Evolutionary conservation across 92 coral and sea anemone genomes (phyloP).

Genomic region (Umimayanthus kanabou): DNA sequence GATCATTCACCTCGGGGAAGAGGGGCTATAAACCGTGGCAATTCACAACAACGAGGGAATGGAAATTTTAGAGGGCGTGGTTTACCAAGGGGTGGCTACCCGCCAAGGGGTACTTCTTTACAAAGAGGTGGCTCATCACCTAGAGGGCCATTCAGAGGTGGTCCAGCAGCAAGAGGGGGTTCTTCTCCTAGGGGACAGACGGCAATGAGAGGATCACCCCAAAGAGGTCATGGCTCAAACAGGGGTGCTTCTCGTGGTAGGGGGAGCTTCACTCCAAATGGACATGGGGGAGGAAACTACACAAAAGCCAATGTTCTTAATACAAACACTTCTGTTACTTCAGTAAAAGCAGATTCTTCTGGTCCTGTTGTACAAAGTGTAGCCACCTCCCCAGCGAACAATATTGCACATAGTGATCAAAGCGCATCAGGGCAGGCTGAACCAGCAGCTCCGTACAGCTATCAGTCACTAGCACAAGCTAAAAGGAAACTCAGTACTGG

Average conservation of each 20-base stretch:
- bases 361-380: not conserved
- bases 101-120: constrained; percentile 13
- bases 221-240: constrained; percentile 11
- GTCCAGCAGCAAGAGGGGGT: not conserved
- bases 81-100: constrained; percentile 3
- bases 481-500: constrained; percentile 17
- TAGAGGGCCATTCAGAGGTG: constrained; percentile 16
- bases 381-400: not conserved
- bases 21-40: constrained; percentile 8
- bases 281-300: not conserved
- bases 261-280: constrained; percentile 17
- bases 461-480: constrained; percentile 43
- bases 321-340: not conserved
- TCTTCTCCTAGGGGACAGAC: not conserved
- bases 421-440: not conserved
- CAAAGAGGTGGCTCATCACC: constrained; percentile 2
- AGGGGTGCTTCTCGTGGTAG: constrained; percentile 18
- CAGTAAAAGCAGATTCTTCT: constrained; percentile 11
- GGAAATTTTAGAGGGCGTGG: constrained; percentile 3
- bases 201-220: not conserved
- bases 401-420: not conserved
- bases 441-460: constrained; percentile 15
- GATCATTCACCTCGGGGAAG: constrained; percentile 8
- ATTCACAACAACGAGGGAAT: constrained; percentile 13
- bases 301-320: not conserved